Conservation (phyloP, 2,113 vertebrate species). For the Mormoops blainvillei region DNA sequence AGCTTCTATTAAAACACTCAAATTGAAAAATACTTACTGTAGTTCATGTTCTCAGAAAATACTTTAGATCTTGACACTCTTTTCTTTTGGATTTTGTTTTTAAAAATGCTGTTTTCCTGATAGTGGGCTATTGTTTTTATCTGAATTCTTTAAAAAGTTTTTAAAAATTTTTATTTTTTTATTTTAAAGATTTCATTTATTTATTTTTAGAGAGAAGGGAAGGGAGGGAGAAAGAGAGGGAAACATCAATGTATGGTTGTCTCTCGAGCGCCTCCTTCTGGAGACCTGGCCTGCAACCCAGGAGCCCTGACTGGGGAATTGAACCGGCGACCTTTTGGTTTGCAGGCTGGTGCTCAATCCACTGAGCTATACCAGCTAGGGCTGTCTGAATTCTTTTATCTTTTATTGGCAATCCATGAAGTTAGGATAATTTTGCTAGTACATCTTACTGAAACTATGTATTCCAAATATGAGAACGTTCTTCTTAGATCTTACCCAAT, state of each 20-base stretch:
- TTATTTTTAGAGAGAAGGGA: too few relatives aligned
- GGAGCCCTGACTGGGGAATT: too few relatives aligned
- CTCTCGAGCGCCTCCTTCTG: too few relatives aligned
- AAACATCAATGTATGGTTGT: too few relatives aligned
- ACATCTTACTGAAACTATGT: neutral
- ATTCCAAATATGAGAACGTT: slow-evolving; percentile 24
- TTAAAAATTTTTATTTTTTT: too few relatives aligned
- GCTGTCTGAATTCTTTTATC: neutral
- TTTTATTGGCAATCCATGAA: slow-evolving; percentile 15
- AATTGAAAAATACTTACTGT: slow-evolving; percentile 46
- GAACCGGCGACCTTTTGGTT: too few relatives aligned
- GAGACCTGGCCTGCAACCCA: too few relatives aligned
- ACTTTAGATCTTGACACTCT: neutral
- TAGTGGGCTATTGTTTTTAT: neutral
- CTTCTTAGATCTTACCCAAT: neutral
- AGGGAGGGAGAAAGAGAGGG: too few relatives aligned
- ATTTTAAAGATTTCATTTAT: too few relatives aligned
- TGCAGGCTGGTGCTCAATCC: too few relatives aligned
- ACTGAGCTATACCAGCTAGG: too few relatives aligned
- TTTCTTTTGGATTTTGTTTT: slow-evolving; percentile 21
- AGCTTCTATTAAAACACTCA: slow-evolving; percentile 22
- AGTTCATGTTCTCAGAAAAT: slow-evolving; percentile 21
- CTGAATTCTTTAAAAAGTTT: neutral
- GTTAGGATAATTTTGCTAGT: neutral
- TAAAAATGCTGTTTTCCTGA: neutral